Base-by-base conservation (phyloP, 1,140 invertebrate species). In the Galendromus occidentalis region DNA sequence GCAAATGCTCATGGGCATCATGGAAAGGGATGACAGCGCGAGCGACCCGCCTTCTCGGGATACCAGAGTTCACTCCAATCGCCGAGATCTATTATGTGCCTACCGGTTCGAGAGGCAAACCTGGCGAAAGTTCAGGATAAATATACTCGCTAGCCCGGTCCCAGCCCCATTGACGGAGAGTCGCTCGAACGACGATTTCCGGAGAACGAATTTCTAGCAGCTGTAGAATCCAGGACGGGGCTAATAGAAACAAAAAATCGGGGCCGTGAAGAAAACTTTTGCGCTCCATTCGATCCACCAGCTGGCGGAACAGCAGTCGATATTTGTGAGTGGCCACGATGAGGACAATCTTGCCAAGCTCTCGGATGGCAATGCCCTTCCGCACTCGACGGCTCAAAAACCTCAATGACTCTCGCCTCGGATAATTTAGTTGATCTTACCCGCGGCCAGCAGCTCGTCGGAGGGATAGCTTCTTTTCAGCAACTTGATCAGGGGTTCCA, bases 241-340 rank as follows among this genome's bases (percentile, higher is more conserved):
- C 82, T 51, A 90, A 76, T 73, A 81, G 86, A 72, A 82, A 87
- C 28, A 89, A 73, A 0, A 89, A 74, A 25, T 84, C 79, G 18
- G 72, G 69, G 45, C 83, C 77, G 0, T 86, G 86, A n/a, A 91
- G 68, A 12, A 79, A 75, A 67, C 83, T 83, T 68, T 84, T 78
- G 1, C 71, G 68, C 0, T 80, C 77, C 75, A 89, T 77, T 25
- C 81, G 68, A 17, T 76, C 69, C 0, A 78, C 84, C 6, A 89
- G 72, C 42, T 74, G 72, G 42, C 76, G 74, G 68, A 82, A 84
- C 0, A 80, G 82, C 29, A 81, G 42, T 65, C 86, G 78, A 14
- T 85, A 69, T 70, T 79, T 79, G 70, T 88, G 81, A 0, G 81
- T 71, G 12, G 76, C 74, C 29, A 79, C 64, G 33, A 70, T 69